phyloP scores from a whole-genome alignment of 2,113 vertebrate species.

The Rhinopomastus cyanomelas region DNA sequence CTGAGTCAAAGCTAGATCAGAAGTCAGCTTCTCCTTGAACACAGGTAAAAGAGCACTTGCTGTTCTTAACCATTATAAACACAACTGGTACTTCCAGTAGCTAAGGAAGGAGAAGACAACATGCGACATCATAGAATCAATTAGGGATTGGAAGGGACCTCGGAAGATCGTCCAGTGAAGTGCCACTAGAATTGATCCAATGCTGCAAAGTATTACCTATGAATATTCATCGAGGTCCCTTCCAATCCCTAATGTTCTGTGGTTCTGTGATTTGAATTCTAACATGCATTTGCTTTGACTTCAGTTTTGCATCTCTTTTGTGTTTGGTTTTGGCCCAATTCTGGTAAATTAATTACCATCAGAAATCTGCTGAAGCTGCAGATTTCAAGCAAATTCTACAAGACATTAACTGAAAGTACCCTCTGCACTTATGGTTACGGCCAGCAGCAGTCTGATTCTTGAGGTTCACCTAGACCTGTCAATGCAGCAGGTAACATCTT shows the following conservation, averaged over 20 bases:
- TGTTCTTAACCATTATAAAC: not conserved
- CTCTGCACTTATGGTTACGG: not conserved
- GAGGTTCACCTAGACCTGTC: constrained; percentile 16
- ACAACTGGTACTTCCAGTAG: not conserved
- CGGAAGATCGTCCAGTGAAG: not conserved
- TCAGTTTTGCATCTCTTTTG: not conserved
- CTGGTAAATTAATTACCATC: constrained; percentile 15
- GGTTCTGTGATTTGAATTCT: too few species aligned
- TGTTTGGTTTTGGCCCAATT: not conserved
- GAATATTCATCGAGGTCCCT: constrained; percentile 28
- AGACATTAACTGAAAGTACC: not conserved
- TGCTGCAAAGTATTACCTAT: not conserved
- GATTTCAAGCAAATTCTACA: constrained; percentile 12
- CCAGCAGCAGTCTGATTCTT: not conserved
- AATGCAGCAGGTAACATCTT: not conserved
- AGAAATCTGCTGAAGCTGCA: not conserved
- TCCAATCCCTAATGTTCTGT: too few species aligned
- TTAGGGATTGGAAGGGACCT: too few species aligned
- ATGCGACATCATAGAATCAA: too few species aligned
- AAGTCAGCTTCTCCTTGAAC: not conserved
- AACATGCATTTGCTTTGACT: not conserved
- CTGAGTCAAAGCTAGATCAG: not conserved
- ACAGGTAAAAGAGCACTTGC: not conserved
- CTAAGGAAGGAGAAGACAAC: not conserved
- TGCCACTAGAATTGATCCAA: not conserved